Base-by-base conservation (phyloP, 2,113 vertebrate genomes). In the Pycnonotus jocosus region DNA sequence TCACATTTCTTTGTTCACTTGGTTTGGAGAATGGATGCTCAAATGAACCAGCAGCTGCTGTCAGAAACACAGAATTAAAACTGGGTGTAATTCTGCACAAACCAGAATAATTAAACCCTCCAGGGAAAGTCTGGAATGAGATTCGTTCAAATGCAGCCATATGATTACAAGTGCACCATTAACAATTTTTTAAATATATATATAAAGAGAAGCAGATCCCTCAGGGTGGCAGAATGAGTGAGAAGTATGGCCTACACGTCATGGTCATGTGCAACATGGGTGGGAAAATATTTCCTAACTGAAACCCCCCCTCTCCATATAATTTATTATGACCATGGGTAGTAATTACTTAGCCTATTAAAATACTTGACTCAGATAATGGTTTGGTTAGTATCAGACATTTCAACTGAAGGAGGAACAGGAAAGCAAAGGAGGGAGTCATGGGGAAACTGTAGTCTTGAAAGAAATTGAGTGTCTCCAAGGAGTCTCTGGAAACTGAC, bases 281-380 rank as follows among this genome's bases (percentile, higher is more conserved):
- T 78, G 51, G 58, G 31, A 88, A 94, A 94, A 85, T 64, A 90
- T 88, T 80, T 88, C 71, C 80, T 94, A 93, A 94, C 92, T 72
- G 70, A 95, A 90, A 77, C 48, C 38, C 42, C 27, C 31, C 8
- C 17, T 30, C 31, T 72, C 48, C 6, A 2, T 93, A 81, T 94
- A 4, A 86, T 95, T 81, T 95, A 70, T 93, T 92, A 83, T 88
- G 71, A 86, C 90, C 82, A 86, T 56, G 18, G 90, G 90, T 92
- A 95, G 80, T 88, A 94, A 92, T 96, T 96, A 88, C 56, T 86
- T 64, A 81, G 44, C 56, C 60, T 77, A 83, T 90, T 94, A 93
- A 95, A 86, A 94, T 88, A 42, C 79, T 81, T 90, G 76, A 73
- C 40, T 90, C 66, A 66, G 38, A 83, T 94, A 93, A 92, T 51